Evolutionary conservation across 2,113 vertebrate genomes (phyloP).

Genomic region (Lepus americanus): DNA sequence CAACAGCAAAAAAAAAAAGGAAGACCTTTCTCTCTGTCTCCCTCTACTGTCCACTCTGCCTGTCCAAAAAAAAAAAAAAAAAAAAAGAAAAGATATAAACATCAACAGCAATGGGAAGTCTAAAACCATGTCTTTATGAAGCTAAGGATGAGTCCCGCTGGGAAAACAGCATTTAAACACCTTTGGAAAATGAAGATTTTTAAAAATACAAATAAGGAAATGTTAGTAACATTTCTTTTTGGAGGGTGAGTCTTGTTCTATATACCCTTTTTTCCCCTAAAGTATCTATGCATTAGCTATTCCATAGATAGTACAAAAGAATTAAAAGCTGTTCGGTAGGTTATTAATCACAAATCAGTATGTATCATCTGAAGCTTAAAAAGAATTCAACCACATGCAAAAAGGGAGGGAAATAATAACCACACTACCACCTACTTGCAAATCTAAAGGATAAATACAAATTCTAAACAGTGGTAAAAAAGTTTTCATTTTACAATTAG

Average conservation of each 20-base stretch:
- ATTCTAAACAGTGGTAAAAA: conserved; percentile 4
- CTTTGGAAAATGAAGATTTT: not conserved
- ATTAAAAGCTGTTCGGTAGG: not conserved
- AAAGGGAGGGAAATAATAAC: conserved; percentile 47
- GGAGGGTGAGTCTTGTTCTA: not conserved
- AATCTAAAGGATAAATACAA: conserved; percentile 46
- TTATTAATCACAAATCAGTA: conserved; percentile 2
- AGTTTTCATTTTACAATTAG: conserved; percentile 29
- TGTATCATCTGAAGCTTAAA: conserved; percentile 29
- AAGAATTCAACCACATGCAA: not conserved
- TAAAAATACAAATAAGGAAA: conserved; percentile 16
- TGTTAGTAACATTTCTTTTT: not conserved
- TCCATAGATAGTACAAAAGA: not conserved
- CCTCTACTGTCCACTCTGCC: too few relatives aligned
- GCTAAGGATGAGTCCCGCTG: not conserved
- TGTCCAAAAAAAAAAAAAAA: too few relatives aligned
- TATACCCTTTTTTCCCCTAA: not conserved
- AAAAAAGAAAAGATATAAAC: not conserved
- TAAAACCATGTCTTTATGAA: not conserved
- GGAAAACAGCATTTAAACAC: conserved; percentile 8
- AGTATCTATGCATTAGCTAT: not conserved
- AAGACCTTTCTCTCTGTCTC: too few relatives aligned
- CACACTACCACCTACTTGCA: conserved; percentile 9
- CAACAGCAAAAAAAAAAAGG: too few relatives aligned
- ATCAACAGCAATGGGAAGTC: not conserved